These are phyloP conservation scores for Xestia c-nigrum DNA, from an alignment of 2,888 invertebrate species.

Conservation along the genomic window DNA sequence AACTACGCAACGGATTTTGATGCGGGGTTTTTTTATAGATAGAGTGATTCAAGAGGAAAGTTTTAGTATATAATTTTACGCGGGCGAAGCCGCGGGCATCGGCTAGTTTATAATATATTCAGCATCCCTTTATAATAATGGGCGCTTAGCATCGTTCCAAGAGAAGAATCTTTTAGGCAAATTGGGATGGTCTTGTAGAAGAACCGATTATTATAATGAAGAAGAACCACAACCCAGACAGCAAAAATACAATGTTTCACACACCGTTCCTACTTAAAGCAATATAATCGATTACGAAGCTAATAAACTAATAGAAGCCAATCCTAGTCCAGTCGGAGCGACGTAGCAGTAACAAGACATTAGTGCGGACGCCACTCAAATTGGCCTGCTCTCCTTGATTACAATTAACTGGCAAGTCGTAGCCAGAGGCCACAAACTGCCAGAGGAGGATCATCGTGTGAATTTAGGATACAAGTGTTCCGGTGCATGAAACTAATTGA, in stretches of 20 bases:
- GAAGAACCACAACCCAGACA: neutral
- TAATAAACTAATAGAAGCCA: slow-evolving; percentile 68
- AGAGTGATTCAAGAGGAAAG: too few species aligned
- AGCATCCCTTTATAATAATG: neutral
- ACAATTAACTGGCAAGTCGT: slow-evolving; percentile 83
- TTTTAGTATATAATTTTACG: too few species aligned
- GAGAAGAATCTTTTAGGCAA: too few species aligned
- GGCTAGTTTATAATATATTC: too few species aligned
- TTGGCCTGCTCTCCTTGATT: slow-evolving; percentile 82
- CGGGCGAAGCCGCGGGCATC: too few species aligned
- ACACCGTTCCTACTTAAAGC: neutral
- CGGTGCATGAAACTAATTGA: slow-evolving; percentile 50
- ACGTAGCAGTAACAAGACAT: slow-evolving; percentile 75
- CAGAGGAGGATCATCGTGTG: slow-evolving; percentile 75
- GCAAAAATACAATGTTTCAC: neutral
- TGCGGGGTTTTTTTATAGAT: too few species aligned
- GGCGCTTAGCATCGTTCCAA: neutral
- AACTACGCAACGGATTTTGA: too few species aligned
- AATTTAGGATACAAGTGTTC: slow-evolving; percentile 67
- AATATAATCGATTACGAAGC: slow-evolving; percentile 52
- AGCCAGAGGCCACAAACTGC: slow-evolving; percentile 75
- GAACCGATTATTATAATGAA: too few species aligned
- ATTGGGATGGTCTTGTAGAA: neutral
- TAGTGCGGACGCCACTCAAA: slow-evolving; percentile 79
- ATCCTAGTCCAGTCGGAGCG: slow-evolving; percentile 60